Percentiles rank a stretch among this genome's conserved stretches.
These are phyloP conservation scores for Pemphigus obesinymphae DNA, from an alignment of 1,140 invertebrate species.

Conservation along the genomic window DNA sequence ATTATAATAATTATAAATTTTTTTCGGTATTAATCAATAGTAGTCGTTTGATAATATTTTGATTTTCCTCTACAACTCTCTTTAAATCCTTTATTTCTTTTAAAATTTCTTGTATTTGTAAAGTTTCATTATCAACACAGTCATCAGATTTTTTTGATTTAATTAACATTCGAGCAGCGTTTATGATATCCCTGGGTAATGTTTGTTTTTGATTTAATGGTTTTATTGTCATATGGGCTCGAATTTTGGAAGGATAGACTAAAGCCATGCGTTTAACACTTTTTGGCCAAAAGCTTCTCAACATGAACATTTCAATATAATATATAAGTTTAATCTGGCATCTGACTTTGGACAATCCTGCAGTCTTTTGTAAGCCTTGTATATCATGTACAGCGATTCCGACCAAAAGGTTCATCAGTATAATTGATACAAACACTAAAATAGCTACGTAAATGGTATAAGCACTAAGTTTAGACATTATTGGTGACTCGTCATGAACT, in stretches of 20 bases:
- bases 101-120: slow-evolving; percentile 27
- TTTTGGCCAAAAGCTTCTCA: slow-evolving; percentile 63
- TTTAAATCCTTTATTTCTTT: slow-evolving; percentile 29
- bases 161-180: slow-evolving; percentile 67
- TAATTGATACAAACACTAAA: slow-evolving; percentile 72
- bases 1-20: too few relatives aligned
- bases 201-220: slow-evolving; percentile 74
- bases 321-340: slow-evolving; percentile 70
- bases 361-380: slow-evolving; percentile 70
- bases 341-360: slow-evolving; percentile 67
- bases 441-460: slow-evolving; percentile 13
- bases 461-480: slow-evolving; percentile 3
- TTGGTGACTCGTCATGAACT: background rate
- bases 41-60: slow-evolving; percentile 32
- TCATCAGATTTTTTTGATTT: slow-evolving; percentile 53
- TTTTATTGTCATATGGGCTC: slow-evolving; percentile 70
- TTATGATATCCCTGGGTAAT: slow-evolving; percentile 67
- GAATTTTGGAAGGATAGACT: slow-evolving; percentile 68
- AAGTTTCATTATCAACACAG: background rate
- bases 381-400: slow-evolving; percentile 77
- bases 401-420: slow-evolving; percentile 76
- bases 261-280: slow-evolving; percentile 65
- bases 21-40: too few relatives aligned
- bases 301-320: slow-evolving; percentile 66
- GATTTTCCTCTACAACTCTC: slow-evolving; percentile 9